Evolutionary conservation across 2,797 vertebrate genomes (phyloP).

Genomic region (Eupleurogrammus muticus): DNA sequence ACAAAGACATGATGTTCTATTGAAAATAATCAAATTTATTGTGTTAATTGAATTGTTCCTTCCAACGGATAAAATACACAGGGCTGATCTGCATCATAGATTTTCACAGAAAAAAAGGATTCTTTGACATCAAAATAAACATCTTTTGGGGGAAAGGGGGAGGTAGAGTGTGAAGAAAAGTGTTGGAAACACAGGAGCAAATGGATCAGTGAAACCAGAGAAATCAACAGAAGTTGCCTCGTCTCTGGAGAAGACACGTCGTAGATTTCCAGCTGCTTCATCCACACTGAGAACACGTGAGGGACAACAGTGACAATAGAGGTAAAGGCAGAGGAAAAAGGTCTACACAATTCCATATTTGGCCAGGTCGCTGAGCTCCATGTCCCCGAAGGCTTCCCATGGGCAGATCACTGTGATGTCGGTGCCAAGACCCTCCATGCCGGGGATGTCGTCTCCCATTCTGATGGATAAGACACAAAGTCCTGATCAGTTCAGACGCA

Average conservation of each 20-base stretch:
- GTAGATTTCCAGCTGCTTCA: constrained; percentile 14
- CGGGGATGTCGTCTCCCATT: constrained; percentile 95
- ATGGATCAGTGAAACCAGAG: constrained; percentile 43
- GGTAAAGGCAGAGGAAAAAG: background rate
- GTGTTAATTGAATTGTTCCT: constrained; percentile 14
- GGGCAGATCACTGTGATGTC: constrained; percentile 87
- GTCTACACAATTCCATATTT: constrained; percentile 85
- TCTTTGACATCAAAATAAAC: constrained; percentile 38
- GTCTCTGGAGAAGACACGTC: constrained; percentile 2
- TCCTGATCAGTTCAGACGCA: too few relatives aligned
- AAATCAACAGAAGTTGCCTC: constrained; percentile 40
- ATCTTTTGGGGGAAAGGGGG: background rate
- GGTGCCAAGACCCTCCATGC: constrained; percentile 93
- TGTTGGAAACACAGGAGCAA: constrained; percentile 5
- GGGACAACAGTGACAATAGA: background rate
- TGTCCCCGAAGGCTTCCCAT: constrained; percentile 87
- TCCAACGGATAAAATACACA: constrained; percentile 30
- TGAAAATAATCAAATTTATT: constrained; percentile 67
- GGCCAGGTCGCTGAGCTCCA: constrained; percentile 87
- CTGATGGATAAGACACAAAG: constrained; percentile 68
- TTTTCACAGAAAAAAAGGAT: constrained; percentile 42
- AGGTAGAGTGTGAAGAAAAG: too few relatives aligned
- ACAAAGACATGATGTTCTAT: constrained; percentile 11
- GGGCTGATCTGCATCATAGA: constrained; percentile 15
- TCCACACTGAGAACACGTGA: constrained; percentile 14